Percentiles rank a stretch among this genome's conserved stretches.
Evolutionary conservation across 2,797 vertebrate genomes (phyloP).

Genomic region (Pantherophis vulpinus): DNA sequence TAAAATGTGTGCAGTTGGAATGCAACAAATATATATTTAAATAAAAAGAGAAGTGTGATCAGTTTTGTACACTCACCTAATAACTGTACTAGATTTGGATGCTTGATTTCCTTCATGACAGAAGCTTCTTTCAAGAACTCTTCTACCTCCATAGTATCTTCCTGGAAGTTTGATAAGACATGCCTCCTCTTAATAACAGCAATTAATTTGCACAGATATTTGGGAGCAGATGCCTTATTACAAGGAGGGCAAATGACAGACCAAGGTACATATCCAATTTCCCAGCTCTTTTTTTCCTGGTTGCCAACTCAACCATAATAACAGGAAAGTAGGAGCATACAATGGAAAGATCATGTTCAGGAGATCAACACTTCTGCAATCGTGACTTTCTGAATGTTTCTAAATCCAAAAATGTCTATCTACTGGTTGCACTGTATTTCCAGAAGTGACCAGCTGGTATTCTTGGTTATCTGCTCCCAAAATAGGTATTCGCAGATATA

Average conservation of each 20-base stretch:
- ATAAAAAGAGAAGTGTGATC: neutral
- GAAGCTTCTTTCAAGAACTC: constrained; percentile 98
- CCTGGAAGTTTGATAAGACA: constrained; percentile 71
- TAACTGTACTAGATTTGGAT: constrained; percentile 90
- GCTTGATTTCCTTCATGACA: constrained; percentile 99
- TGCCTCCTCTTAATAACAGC: constrained; percentile 12
- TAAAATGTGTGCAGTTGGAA: neutral
- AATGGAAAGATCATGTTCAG: neutral
- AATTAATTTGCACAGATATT: neutral
- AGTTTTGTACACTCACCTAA: constrained; percentile 67
- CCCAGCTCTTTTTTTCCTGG: neutral
- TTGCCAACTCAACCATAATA: neutral
- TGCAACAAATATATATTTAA: neutral
- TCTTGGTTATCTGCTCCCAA: neutral
- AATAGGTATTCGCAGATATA: neutral
- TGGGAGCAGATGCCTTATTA: neutral
- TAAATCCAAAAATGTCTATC: neutral
- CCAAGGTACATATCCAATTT: neutral
- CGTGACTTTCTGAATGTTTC: neutral
- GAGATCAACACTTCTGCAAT: neutral
- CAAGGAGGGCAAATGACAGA: neutral
- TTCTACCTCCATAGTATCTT: constrained; percentile 99
- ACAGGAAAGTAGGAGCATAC: neutral
- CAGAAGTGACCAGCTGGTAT: neutral
- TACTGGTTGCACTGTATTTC: neutral